phyloP scores from a whole-genome alignment of 2,797 vertebrate genomes.

The Pipistrellus kuhlii region DNA sequence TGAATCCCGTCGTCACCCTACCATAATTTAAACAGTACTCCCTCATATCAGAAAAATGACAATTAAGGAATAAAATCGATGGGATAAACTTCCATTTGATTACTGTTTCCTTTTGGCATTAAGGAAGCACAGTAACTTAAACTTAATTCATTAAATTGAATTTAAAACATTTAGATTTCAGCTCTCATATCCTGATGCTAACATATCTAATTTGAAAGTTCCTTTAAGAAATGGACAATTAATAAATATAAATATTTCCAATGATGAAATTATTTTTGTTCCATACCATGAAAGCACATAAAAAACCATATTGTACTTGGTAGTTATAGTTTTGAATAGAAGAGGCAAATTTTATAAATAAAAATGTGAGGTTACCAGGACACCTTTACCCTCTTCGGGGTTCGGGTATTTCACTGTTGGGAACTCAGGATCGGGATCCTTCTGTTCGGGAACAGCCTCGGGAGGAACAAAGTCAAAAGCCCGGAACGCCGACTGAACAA shows the following conservation, averaged over 20 bases:
- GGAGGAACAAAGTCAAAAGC: constrained; percentile 94
- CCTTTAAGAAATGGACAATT: constrained; percentile 36
- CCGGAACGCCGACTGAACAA: constrained; percentile 95
- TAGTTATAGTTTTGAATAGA: constrained; percentile 13
- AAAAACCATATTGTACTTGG: background rate
- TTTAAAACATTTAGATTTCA: constrained; percentile 22
- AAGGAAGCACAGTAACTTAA: background rate
- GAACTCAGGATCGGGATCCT: constrained; percentile 97
- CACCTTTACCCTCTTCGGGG: constrained; percentile 98
- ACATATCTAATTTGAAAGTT: constrained; percentile 10
- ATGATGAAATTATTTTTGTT: background rate
- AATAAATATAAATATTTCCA: background rate
- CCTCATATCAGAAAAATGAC: background rate
- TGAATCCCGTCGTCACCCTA: background rate
- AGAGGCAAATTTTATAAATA: constrained; percentile 26
- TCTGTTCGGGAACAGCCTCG: constrained; percentile 94
- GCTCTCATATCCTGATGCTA: background rate
- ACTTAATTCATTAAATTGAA: constrained; percentile 4
- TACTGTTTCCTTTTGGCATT: constrained; percentile 36
- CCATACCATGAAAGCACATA: background rate
- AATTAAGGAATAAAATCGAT: background rate
- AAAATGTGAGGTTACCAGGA: constrained; percentile 90
- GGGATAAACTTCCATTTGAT: background rate
- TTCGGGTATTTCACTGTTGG: constrained; percentile 98
- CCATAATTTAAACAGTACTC: background rate